A percentile compares a stretch with the other conserved stretches of the same genome.
Conservation (phyloP, 2,113 vertebrate genomes). For the pig (Sus scrofa) region DNA sequence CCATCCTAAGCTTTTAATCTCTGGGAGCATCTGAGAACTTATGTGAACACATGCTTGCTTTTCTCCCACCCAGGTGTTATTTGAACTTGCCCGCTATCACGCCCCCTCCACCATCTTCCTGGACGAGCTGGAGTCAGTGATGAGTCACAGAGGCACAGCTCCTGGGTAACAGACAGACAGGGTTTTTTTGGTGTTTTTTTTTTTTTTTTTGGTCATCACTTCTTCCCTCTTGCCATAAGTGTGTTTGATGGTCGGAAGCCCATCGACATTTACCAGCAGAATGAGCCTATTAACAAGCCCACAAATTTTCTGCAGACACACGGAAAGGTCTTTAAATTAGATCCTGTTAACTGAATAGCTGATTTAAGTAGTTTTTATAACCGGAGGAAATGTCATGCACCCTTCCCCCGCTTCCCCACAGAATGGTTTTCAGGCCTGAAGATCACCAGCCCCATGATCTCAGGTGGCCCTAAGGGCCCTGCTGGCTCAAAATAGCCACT, state of each 20-base stretch:
- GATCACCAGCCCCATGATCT: constrained; percentile 59
- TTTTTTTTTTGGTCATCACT: constrained; percentile 31
- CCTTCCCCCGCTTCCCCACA: constrained; percentile 49
- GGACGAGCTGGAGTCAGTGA: constrained; percentile 98
- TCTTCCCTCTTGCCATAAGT: constrained; percentile 59
- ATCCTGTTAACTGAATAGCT: constrained; percentile 75
- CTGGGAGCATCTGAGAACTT: constrained; percentile 46
- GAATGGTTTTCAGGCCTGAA: constrained; percentile 69
- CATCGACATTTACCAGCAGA: constrained; percentile 69
- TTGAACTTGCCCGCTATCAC: constrained; percentile 97
- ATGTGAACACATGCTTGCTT: constrained; percentile 46
- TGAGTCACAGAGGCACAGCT: constrained; percentile 94
- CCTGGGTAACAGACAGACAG: constrained; percentile 90
- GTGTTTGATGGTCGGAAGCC: constrained; percentile 75
- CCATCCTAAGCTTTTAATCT: constrained; percentile 31
- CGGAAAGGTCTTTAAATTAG: constrained; percentile 71
- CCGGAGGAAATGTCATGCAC: constrained; percentile 67
- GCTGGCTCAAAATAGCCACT: constrained; percentile 56
- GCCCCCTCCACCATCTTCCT: constrained; percentile 99
- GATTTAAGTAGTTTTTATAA: constrained; percentile 75
- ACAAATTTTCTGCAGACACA: constrained; percentile 71
- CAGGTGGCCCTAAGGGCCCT: not conserved
- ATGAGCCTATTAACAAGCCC: constrained; percentile 73
- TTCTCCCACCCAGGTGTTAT: constrained; percentile 91
- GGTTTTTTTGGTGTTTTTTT: not conserved